These are phyloP conservation scores for Cheilosia impressa DNA, from an alignment of 2,888 invertebrate genomes.

Conservation along the genomic window DNA sequence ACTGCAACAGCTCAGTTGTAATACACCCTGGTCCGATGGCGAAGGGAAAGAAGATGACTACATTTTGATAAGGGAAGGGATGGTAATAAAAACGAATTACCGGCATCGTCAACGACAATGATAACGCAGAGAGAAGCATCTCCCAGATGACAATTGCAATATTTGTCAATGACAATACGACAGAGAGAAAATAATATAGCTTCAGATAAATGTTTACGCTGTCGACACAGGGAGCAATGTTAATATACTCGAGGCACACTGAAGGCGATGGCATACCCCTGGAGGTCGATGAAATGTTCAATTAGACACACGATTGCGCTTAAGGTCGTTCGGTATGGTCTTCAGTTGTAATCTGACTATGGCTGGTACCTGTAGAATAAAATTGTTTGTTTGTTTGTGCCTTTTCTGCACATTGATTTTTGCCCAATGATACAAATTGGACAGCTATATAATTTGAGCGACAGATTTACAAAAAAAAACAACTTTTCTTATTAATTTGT, in stretches of 20 bases:
- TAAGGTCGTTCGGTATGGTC: slow-evolving; percentile 1
- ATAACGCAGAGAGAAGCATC: slow-evolving; percentile 9
- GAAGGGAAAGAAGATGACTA: slow-evolving; percentile 14
- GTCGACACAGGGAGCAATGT: neutral
- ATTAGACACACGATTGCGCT: slow-evolving; percentile 28
- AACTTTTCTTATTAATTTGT: no score
- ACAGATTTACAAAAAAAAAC: no score
- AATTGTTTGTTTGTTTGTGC: neutral
- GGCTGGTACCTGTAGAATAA: neutral
- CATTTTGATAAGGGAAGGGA: slow-evolving; percentile 24
- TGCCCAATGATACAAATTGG: neutral
- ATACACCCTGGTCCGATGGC: slow-evolving; percentile 1
- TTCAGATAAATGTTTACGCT: slow-evolving; percentile 21
- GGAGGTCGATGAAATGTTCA: slow-evolving; percentile 20
- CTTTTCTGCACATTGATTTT: neutral
- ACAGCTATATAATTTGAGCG: no score
- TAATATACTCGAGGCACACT: neutral
- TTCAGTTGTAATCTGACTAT: neutral
- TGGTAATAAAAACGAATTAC: slow-evolving; percentile 41
- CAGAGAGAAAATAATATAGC: slow-evolving; percentile 57
- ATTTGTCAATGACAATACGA: slow-evolving; percentile 29
- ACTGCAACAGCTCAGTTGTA: slow-evolving; percentile 43
- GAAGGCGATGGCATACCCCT: neutral
- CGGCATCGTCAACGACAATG: neutral
- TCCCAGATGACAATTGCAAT: slow-evolving; percentile 63